Conservation (phyloP, 1,140 invertebrate species). For the Zaprionus kolodkinae region DNA sequence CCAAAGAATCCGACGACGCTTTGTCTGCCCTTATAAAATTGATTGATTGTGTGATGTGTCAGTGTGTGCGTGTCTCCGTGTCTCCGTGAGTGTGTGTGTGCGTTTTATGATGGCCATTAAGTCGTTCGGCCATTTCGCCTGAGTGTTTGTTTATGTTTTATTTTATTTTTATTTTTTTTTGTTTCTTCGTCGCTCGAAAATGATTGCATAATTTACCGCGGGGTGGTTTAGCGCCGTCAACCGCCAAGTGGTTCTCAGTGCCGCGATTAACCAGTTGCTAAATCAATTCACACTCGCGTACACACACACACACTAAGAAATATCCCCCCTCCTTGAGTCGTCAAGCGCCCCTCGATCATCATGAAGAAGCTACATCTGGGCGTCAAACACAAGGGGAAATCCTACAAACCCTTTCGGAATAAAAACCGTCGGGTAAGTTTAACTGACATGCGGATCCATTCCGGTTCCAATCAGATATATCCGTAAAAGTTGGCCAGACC, state of each 20-base stretch:
- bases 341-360: slow-evolving; percentile 14
- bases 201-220: slow-evolving; percentile 72
- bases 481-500: not conserved
- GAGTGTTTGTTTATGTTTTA: slow-evolving; percentile 74
- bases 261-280: slow-evolving; percentile 23
- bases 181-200: slow-evolving; percentile 41
- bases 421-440: slow-evolving; percentile 76
- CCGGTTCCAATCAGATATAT: slow-evolving; percentile 11
- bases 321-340: not conserved
- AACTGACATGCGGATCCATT: slow-evolving; percentile 2
- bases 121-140: slow-evolving; percentile 44
- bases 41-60: slow-evolving; percentile 25
- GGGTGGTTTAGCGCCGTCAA: slow-evolving; percentile 21
- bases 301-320: not conserved
- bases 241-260: slow-evolving; percentile 19
- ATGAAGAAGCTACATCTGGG: slow-evolving; percentile 81
- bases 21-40: slow-evolving; percentile 17
- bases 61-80: not conserved
- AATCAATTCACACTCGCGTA: slow-evolving; percentile 8
- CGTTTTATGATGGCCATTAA: slow-evolving; percentile 58
- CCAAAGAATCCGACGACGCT: slow-evolving; percentile 1
- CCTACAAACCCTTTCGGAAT: slow-evolving; percentile 76
- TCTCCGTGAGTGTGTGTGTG: not conserved
- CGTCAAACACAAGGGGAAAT: slow-evolving; percentile 68
- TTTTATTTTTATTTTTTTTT: slow-evolving; percentile 9